Conservation (phyloP, 2,888 invertebrate genomes). For the Leptinotarsa rubiginosa region DNA sequence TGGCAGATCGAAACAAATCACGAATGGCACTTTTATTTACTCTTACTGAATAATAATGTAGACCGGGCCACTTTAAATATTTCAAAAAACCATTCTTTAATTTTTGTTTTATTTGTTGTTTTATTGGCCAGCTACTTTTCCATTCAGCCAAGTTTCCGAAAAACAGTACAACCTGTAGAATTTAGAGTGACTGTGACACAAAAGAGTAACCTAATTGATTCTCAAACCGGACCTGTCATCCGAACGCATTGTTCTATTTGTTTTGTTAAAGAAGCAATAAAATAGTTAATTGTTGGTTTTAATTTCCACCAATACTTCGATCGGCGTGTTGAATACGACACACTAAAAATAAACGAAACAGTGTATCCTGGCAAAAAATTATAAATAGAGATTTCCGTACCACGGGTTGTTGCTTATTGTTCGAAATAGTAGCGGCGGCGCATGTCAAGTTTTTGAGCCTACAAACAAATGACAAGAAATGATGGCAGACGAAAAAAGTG, state of each 20-base stretch:
- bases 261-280: constrained; percentile 8
- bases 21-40: too few species aligned
- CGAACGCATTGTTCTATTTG: constrained; percentile 12
- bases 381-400: constrained; percentile 23
- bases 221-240: constrained; percentile 13
- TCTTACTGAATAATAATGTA: too few species aligned
- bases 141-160: too few species aligned
- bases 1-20: too few species aligned
- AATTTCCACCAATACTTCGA: constrained; percentile 5
- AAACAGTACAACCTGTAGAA: too few species aligned
- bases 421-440: constrained; percentile 1
- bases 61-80: too few species aligned
- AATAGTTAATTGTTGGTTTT: constrained; percentile 5
- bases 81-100: too few species aligned
- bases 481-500: constrained; percentile 33
- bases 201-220: not conserved
- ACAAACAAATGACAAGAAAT: constrained; percentile 24
- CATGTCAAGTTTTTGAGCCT: not conserved
- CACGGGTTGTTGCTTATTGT: constrained; percentile 20
- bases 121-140: not conserved
- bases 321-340: not conserved
- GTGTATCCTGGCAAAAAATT: constrained; percentile 13
- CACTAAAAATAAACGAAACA: constrained; percentile 13
- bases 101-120: not conserved
- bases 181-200: not conserved